Conservation (phyloP, 2,113 vertebrate genomes). For the Trematocara stigmaticum region DNA sequence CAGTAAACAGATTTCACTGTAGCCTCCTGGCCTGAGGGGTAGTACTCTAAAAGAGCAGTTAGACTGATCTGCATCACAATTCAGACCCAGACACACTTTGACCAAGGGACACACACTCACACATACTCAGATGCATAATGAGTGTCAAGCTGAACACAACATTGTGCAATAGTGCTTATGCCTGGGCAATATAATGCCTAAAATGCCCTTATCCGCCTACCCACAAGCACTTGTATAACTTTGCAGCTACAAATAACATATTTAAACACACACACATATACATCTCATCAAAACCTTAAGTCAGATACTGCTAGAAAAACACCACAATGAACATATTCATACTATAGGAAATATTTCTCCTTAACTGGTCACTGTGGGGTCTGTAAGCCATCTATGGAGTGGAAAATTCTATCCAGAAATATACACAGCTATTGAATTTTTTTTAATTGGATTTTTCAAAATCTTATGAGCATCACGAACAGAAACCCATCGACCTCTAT, state of each 20-base stretch:
- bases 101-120: neutral
- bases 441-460: neutral
- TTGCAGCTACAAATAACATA: constrained; percentile 7
- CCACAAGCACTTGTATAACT: neutral
- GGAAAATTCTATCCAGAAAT: neutral
- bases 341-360: neutral
- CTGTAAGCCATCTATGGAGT: neutral
- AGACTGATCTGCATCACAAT: neutral
- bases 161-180: neutral
- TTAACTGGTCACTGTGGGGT: neutral
- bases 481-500: neutral
- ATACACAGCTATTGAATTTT: neutral
- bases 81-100: constrained; percentile 4
- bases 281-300: neutral
- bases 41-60: neutral
- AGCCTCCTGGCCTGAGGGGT: neutral
- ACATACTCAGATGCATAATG: neutral
- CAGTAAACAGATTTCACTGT: neutral
- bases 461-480: neutral
- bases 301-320: neutral
- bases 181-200: neutral
- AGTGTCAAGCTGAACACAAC: neutral
- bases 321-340: neutral
- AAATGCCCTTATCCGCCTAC: constrained; percentile 17
- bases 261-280: neutral